Evolutionary conservation across 2,113 vertebrate species (phyloP), one percentile per base, ranked within the genome.

Genomic region (Plecturocebus donacophilus): DNA sequence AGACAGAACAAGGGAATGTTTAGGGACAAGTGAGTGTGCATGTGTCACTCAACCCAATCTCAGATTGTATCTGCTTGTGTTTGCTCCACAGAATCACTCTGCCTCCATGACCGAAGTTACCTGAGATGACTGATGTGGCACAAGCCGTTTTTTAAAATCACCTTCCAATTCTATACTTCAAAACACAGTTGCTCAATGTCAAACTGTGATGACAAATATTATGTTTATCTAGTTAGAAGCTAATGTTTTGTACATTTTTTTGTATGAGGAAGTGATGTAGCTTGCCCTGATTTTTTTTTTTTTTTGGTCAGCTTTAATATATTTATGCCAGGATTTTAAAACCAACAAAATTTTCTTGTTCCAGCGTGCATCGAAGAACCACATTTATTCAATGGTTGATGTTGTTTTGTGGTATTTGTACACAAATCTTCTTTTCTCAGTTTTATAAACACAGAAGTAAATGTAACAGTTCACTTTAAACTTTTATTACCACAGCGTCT

Each of bases 91-190:
- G 99, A 99, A 99, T 98, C 99, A 99, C 98, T 99, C 99, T 70
- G 99, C 99, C 93, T 99, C 99, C 92, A 99, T 99, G 99, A 99
- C 99, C 17, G 99, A 99, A 99, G 99, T 99, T 97, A 99, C 99
- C 99, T 99, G 99, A 99, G 99, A 99, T 98, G 98, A 98, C 98
- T 98, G 96, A 96, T 10, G 79, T 98, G 99, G 97, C 98, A 61
- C 98, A 99, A 99, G 99, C 99, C 99, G 98, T 99, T 99, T 99
- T 99, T 99, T 84, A 0, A 56, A 68, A 99, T 98, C 96, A 97
- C 97, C 93, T 94, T 98, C 99, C 99, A 98, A 98, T 99, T 99
- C 99, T 99, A 98, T 98, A 99, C 98, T 99, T 99, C 99, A 99
- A 99, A 99, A 99, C 99, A 99, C 99, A 99, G 99, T 99, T 99